These are phyloP conservation scores for Nephila pilipes DNA, from an alignment of 1,140 invertebrate species.

Conservation along the genomic window DNA sequence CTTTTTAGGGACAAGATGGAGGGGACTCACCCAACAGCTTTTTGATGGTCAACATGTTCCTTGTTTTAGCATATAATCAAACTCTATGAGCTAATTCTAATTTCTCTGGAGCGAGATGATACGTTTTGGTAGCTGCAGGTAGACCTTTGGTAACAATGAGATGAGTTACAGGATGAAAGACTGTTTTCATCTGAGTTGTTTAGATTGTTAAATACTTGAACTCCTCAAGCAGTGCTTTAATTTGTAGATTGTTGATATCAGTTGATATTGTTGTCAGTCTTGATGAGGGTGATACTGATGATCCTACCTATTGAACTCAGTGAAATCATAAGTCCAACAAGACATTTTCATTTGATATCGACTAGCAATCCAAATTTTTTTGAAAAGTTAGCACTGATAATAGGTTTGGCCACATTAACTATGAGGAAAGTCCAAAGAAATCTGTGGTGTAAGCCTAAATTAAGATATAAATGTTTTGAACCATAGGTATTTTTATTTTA, in stretches of 20 bases:
- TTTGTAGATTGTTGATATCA: no score
- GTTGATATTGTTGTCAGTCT: no score
- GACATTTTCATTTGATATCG: neutral
- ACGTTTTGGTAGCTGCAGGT: conserved; percentile 1
- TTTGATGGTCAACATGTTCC: no score
- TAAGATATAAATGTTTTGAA: neutral
- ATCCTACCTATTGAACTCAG: neutral
- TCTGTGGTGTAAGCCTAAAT: neutral
- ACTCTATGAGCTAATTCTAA: conserved; percentile 15
- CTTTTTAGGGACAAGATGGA: no score
- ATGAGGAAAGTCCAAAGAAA: neutral
- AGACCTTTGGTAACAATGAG: neutral
- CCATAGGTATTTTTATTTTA: neutral
- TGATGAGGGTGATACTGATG: no score
- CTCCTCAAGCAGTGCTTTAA: no score
- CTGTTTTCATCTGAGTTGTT: no score
- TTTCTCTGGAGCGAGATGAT: conserved; percentile 28
- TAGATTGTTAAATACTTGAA: no score
- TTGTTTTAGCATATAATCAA: conserved; percentile 61
- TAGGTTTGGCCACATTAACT: neutral
- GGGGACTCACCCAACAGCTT: no score
- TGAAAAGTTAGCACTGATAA: neutral
- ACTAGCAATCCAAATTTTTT: neutral
- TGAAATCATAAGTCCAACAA: neutral
- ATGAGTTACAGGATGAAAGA: neutral